Conservation (phyloP, 2,797 vertebrate genomes). For the Tarsius wallacei region DNA sequence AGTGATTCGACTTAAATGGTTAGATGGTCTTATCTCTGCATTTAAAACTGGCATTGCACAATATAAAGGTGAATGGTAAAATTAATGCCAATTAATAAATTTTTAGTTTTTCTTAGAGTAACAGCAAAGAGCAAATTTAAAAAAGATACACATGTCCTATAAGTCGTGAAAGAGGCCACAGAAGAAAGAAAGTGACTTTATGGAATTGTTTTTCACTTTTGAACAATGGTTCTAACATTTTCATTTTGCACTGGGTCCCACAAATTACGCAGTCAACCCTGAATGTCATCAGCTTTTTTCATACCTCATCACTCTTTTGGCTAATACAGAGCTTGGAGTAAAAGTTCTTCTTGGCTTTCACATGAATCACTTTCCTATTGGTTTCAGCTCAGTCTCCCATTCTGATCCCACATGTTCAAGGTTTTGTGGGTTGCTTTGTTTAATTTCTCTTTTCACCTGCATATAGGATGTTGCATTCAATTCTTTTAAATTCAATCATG, state of each 20-base stretch:
- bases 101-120: conserved; percentile 27
- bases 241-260: background rate
- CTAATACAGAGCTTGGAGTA: background rate
- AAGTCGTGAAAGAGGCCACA: background rate
- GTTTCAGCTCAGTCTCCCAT: background rate
- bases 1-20: background rate
- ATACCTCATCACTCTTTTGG: background rate
- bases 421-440: background rate
- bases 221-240: background rate
- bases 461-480: background rate
- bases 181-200: background rate
- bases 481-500: conserved; percentile 41
- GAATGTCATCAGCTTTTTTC: background rate
- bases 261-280: background rate
- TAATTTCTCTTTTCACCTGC: background rate
- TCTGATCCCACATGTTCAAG: background rate
- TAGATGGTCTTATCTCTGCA: background rate
- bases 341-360: conserved; percentile 5
- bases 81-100: background rate
- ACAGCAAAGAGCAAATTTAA: background rate
- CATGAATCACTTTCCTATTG: background rate
- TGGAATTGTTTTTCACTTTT: background rate
- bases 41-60: background rate
- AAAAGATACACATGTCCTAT: background rate
- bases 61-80: background rate